Evolutionary conservation across 2,797 vertebrate genomes (phyloP), one percentile per base, ranked within the genome.

Genomic region (Urosaurus nigricauda): DNA sequence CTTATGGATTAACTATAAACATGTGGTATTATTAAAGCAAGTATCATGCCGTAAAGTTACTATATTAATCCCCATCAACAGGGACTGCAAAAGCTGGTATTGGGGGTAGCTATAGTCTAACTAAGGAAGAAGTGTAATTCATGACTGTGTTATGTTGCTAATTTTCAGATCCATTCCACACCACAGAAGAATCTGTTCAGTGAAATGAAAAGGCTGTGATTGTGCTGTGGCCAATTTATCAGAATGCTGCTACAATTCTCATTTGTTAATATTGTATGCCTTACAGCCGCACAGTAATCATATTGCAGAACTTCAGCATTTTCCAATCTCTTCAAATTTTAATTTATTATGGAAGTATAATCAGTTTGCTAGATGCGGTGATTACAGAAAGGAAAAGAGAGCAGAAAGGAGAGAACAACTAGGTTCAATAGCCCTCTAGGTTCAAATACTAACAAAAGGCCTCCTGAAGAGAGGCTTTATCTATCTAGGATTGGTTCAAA

Each of bases 1-100:
- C 83, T 88, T 88, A 82, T 88, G 78, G 86, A 85, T 90, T 81
- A 90, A 88, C 37, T 85, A 88, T 85, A 88, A 88, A 82, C 86
- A 85, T 90, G 86, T 77, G 79, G 73, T 78, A 70, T 90, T 90
- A 88, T 90, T 90, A 88, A 85, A 88, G 60, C 60, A 82, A 77
- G 70, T 70, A 88, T 90, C 71, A 82, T 85, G 79, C 71, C 78
- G 47, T 85, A 85, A 85, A 85, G 73, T 84, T 85, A 35, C 79
- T 70, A 71, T 63, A 77, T 88, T 88, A 82, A 88, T 32, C 81
- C 84, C 82, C 51, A 88, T 35, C 73, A 83, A 74, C n/a, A 79
- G 17, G 93, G 85, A 92, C 40, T 65, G 84, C 78, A 83, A 85
- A 68, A 91, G 43, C 11, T 85, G 80, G 9, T 47, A 87, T 79